phyloP scores from a whole-genome alignment of 1,140 invertebrate species.

The Homalodisca vitripennis region DNA sequence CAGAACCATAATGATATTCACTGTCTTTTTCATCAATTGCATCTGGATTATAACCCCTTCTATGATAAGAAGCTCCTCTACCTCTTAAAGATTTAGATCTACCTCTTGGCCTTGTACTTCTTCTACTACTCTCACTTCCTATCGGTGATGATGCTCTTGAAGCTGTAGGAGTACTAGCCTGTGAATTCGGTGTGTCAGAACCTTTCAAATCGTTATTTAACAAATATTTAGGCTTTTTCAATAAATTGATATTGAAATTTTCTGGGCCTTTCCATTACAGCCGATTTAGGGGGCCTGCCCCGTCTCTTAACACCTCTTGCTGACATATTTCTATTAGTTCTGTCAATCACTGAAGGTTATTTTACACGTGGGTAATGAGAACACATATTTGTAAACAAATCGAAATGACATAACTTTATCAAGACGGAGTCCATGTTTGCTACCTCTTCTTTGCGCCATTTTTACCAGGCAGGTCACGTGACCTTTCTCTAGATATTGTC shows the following conservation, averaged over 20 bases:
- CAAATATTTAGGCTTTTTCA: conserved; percentile 91
- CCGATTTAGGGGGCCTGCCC: conserved; percentile 85
- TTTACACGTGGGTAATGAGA: conserved; percentile 52
- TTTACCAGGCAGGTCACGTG: conserved; percentile 58
- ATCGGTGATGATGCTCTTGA: conserved; percentile 73
- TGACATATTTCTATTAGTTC: conserved; percentile 62
- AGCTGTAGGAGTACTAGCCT: conserved; percentile 72
- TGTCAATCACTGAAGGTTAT: conserved; percentile 46
- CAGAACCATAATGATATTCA: conserved; percentile 87
- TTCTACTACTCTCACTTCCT: conserved; percentile 65
- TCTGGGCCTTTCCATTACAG: conserved; percentile 75
- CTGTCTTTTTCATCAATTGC: conserved; percentile 75
- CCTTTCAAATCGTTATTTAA: conserved; percentile 63
- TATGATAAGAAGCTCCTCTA: conserved; percentile 51
- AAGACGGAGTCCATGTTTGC: conserved; percentile 55
- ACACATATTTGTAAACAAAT: conserved; percentile 62
- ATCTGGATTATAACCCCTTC: conserved; percentile 69
- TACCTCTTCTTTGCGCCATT: conserved; percentile 60
- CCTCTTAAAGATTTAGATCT: conserved; percentile 41
- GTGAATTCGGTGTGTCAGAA: conserved; percentile 58
- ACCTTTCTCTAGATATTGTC: conserved; percentile 41
- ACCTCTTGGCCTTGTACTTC: conserved; percentile 54
- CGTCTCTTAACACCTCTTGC: conserved; percentile 81
- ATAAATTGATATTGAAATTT: conserved; percentile 83
- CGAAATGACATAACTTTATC: conserved; percentile 57